Evolutionary conservation across 1,140 invertebrate genomes (phyloP), one percentile per base, ranked within the genome.

Genomic region (Microplitis mediator): DNA sequence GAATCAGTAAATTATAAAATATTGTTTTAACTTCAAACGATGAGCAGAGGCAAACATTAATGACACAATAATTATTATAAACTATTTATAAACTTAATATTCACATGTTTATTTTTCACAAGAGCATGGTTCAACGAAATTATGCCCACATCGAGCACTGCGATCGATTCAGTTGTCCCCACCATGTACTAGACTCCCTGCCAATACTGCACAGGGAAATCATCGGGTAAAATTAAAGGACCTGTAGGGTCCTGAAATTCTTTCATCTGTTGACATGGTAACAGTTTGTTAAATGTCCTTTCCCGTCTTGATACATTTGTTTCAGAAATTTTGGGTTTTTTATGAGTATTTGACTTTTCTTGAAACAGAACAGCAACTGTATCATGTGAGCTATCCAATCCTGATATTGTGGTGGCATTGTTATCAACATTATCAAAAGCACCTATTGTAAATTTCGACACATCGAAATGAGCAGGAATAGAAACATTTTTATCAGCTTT

Each of bases 401-500:
- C 66, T 16, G 52, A 68, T 4, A 32, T 23, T 58, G 66, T 56
- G 2, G 51, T 32, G 31, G 14, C 51, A 35, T 14, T 54, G 56
- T 68, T 11, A 52, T 68, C 66, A 34, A 68, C 54, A 58, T 54
- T 68, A 52, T 68, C 66, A 14, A 68, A 58, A 36, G 66, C 58
- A 6, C n/a, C 74, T 32, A 60, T 67, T 4, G 56, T 45, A 31
- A 39, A 75, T 39, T 51, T 36, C 6, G 39, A 51, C 4, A 31
- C 8, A 67, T 66, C 51, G 60, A 69, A 72, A 67, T 73, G 67
- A 31, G 61, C 63, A 6, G 68, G 68, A 13, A 75, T 67, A 8
- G 67, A 66, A 11, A 69, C 61, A n/a, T 58, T 14, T 66, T 9
- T 63, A 62, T 54, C 23, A 56, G 14, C 35, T 36, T 56, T 66